These are phyloP conservation scores for Mystacornis crossleyi DNA, from an alignment of 2,113 vertebrate species.

Conservation along the genomic window DNA sequence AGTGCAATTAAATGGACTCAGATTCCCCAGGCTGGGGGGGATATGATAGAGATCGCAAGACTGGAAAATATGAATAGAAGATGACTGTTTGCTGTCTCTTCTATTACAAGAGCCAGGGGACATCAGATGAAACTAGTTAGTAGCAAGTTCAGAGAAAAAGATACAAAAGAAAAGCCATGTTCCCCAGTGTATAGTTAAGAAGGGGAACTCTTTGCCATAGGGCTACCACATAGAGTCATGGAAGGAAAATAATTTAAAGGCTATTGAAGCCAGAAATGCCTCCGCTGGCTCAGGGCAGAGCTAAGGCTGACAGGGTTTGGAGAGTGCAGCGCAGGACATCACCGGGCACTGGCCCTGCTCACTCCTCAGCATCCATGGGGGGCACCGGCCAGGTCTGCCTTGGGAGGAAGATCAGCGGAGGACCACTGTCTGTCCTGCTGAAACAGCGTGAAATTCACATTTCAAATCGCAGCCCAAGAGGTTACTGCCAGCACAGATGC, in stretches of 20 bases:
- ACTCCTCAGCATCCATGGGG: rapidly evolving
- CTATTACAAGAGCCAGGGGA: neutral
- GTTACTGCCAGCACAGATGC: neutral
- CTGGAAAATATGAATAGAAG: slow-evolving; percentile 43
- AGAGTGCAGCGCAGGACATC: rapidly evolving
- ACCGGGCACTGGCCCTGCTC: neutral
- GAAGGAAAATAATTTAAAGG: neutral
- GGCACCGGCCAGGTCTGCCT: neutral
- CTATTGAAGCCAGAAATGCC: neutral
- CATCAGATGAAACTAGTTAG: slow-evolving; percentile 34
- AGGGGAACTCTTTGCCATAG: neutral
- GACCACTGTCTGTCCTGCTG: rapidly evolving
- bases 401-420: neutral
- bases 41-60: neutral
- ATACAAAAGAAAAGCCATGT: neutral
- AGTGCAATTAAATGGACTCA: slow-evolving; percentile 6
- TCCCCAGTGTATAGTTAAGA: neutral
- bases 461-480: neutral
- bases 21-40: neutral
- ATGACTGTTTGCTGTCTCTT: neutral
- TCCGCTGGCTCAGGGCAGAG: neutral
- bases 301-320: rapidly evolving
- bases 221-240: neutral
- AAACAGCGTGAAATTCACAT: neutral
- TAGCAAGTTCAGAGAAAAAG: neutral